These are phyloP conservation scores for Tricholauxania praeusta DNA, from an alignment of 2,888 invertebrate genomes.

Conservation along the genomic window DNA sequence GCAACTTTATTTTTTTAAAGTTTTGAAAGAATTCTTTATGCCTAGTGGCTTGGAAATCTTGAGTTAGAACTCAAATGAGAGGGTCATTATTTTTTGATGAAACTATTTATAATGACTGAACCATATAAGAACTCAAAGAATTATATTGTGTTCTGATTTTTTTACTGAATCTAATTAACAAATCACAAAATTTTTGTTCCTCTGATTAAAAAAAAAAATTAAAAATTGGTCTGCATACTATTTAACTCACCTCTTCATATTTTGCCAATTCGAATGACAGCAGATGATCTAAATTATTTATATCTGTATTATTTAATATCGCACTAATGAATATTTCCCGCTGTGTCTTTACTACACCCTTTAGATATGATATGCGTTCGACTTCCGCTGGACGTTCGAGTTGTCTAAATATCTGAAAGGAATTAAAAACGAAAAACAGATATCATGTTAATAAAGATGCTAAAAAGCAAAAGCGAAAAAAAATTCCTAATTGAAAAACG, in stretches of 20 bases:
- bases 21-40: too few species aligned
- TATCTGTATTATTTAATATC: constrained; percentile 74
- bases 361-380: constrained; percentile 74
- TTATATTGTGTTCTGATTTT: too few species aligned
- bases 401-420: constrained; percentile 78
- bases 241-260: constrained; percentile 68
- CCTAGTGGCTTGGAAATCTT: too few species aligned
- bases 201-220: neutral
- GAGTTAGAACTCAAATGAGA: too few species aligned
- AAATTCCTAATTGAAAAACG: neutral
- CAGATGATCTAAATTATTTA: constrained; percentile 71
- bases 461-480: neutral
- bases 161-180: too few species aligned
- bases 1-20: too few species aligned
- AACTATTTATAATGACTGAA: too few species aligned
- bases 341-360: constrained; percentile 72
- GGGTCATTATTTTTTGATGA: too few species aligned
- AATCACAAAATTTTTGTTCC: too few species aligned
- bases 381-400: constrained; percentile 84
- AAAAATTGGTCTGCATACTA: neutral
- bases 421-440: neutral
- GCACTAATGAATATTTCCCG: constrained; percentile 72
- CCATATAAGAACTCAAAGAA: too few species aligned
- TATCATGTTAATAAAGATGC: neutral
- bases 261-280: constrained; percentile 70